Evolutionary conservation across 64 coral and sea anemone genomes (phyloP).

Genomic region (Exaiptasia diaphana): DNA sequence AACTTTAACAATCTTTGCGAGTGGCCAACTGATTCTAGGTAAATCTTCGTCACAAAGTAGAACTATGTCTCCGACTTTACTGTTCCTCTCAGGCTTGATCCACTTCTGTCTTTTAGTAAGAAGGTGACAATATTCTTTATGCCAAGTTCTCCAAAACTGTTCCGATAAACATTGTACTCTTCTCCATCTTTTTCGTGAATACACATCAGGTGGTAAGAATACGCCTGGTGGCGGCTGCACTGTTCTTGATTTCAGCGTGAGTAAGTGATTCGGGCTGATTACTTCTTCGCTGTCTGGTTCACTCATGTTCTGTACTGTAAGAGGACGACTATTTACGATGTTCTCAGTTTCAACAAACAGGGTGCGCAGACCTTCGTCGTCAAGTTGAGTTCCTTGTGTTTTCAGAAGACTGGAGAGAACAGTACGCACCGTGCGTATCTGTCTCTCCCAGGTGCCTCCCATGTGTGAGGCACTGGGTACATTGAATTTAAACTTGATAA

Average conservation of each 20-base stretch:
- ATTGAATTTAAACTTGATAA: slow-evolving; percentile 24
- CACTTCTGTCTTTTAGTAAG: slow-evolving; percentile 20
- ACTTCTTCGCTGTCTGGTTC: not conserved
- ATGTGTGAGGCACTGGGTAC: slow-evolving; percentile 38
- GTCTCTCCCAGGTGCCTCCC: slow-evolving; percentile 36
- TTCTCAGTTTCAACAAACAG: slow-evolving; percentile 29
- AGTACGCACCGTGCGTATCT: slow-evolving; percentile 1
- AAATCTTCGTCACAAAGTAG: not conserved
- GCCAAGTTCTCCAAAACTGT: slow-evolving; percentile 19
- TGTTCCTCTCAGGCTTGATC: not conserved
- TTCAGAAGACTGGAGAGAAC: not conserved
- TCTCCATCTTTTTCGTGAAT: slow-evolving; percentile 29
- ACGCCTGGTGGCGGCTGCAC: slow-evolving; percentile 14
- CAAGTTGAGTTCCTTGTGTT: not conserved
- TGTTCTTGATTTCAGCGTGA: not conserved
- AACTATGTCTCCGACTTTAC: slow-evolving; percentile 4
- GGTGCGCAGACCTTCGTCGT: slow-evolving; percentile 8
- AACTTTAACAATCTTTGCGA: not conserved
- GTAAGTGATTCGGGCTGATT: slow-evolving; percentile 29
- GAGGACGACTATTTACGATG: slow-evolving; percentile 25
- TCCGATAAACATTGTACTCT: slow-evolving; percentile 14
- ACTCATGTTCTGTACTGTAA: slow-evolving; percentile 3
- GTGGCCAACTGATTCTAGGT: not conserved
- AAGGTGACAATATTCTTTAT: slow-evolving; percentile 20
- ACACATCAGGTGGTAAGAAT: slow-evolving; percentile 17